A percentile compares a stretch with the other conserved stretches of the same genome.
phyloP scores from a whole-genome alignment of 2,888 invertebrate species.

The Pyrrhosoma nymphula region DNA sequence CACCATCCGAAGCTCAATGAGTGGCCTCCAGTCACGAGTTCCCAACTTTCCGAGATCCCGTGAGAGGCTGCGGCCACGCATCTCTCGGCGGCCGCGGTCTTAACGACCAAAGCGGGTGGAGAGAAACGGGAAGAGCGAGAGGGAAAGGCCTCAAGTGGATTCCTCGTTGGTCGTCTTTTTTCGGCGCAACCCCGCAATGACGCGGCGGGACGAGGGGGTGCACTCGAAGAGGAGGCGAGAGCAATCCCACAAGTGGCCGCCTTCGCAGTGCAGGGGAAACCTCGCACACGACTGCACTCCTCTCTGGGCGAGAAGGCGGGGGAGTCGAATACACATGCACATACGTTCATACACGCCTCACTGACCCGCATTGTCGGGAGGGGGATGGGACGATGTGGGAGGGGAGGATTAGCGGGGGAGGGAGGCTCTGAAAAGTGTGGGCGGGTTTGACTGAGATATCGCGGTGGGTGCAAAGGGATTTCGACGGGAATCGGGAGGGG shows the following conservation, averaged over 20 bases:
- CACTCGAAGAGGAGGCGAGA: not conserved
- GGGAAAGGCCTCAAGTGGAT: constrained; percentile 3
- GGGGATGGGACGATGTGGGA: not conserved
- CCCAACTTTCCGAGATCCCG: not conserved
- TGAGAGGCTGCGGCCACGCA: not conserved
- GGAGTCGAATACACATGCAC: not conserved
- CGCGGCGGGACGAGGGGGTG: not conserved
- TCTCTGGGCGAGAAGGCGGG: not conserved
- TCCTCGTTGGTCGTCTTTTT: not conserved
- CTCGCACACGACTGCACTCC: not conserved
- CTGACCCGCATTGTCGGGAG: not conserved
- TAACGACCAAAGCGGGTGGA: not conserved
- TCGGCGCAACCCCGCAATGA: not conserved
- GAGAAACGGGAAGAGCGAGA: not conserved
- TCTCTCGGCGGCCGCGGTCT: not conserved
- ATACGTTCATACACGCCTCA: constrained; percentile 23
- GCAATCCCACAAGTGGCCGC: constrained; percentile 61
- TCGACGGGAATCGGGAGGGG: constrained; percentile 24
- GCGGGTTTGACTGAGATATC: not conserved
- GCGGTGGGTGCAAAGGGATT: constrained; percentile 14
- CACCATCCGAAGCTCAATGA: not conserved
- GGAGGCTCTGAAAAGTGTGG: not conserved
- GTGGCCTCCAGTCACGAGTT: not conserved
- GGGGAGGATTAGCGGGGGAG: not conserved
- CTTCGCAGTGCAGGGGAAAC: not conserved